Base-by-base conservation (phyloP, 1,140 invertebrate species). In the Probaryconus sp. region DNA sequence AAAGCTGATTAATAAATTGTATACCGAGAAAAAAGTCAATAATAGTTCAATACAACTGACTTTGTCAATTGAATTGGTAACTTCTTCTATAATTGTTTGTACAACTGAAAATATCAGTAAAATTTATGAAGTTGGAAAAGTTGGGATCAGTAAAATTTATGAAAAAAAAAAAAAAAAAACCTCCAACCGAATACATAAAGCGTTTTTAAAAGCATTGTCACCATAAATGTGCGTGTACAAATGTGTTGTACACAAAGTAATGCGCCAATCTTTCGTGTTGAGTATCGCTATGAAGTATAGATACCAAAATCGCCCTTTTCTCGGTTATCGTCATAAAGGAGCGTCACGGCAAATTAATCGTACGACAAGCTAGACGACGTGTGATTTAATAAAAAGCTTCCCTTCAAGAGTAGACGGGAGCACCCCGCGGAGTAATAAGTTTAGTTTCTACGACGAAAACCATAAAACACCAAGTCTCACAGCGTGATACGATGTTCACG, bases 331-430 rank as follows among this genome's bases (percentile, higher is more conserved):
- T 78, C 79, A 83, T 79, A 83, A 83, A 83, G 81, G 80, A 74
- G 80, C 78, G 83, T 83, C 80, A 84, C 75, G 84, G 80, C 76
- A 80, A 84, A 86, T 85, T 85, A 85, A 86, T 86, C 79, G 82
- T 71, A 79, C 79, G 74, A 83, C 80, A 74, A 83, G 76, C 72
- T 81, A 77, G 78, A 80, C 80, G 80, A 83, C 76, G 83, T 85
- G 81, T 85, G 83, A 85, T 86, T 85, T 83, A 85, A 85, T 83
- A 84, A 84, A 85, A 85, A 81, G 79, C 76, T 80, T 72, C 79
- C 83, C 82, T 78, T 72, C 75, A 45, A 80, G 81, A 78, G 69
- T 79, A 74, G 65, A 77, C 61, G 68, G 63, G 74, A 67, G 56
- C 76, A 74, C 74, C 85, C 83, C 76, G 81, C 76, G 50, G 84